Evolutionary conservation across 2,888 invertebrate genomes (phyloP), one percentile per base, ranked within the genome.

Genomic region (Labia minor): DNA sequence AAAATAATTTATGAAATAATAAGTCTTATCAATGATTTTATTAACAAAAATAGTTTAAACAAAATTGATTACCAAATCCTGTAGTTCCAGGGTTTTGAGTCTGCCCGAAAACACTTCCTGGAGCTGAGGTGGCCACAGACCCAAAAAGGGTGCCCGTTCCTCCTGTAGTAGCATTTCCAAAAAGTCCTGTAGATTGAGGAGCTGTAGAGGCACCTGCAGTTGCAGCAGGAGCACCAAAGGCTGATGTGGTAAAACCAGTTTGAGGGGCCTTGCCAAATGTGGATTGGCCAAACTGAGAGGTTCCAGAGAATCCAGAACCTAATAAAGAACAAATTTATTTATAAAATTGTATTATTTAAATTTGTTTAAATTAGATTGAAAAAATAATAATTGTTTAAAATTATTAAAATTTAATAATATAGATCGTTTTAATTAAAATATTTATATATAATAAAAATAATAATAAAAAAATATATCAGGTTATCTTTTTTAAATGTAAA

Each of bases 41-140:
- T n/a, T n/a, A n/a, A n/a, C n/a, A n/a, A n/a, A n/a, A 6, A 26
- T 16, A 49, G 3, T 10, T 49, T 49, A 49, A 49, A 49, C 14
- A 8, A 10, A 8, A 14, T 49, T 49, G 2, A 49, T 49, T 70
- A 75, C 76, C 75, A 71, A 78, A 79, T 69, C 77, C 80, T 16
- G 78, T 75, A 20, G 78, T 74, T 71, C 75, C 81, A 71, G 84
- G 82, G 0, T 84, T 78, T n/a, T 83, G 79, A 1, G 84, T 79
- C 67, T 80, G 76, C 11, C 89, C 88, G 77, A 90, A 88, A 49
- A 49, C 49, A 16, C 49, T 49, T 3, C 84, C 82, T 1, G 85
- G 80, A 1, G 85, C 80, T 1, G 84, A 77, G 0, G 85, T 82
- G 0, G 83, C 78, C 14, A 49, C 49, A 0, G 84, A 78, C 4